Base-by-base conservation (phyloP, 2,888 invertebrate genomes). In the Drosophila neoperkinsi region DNA sequence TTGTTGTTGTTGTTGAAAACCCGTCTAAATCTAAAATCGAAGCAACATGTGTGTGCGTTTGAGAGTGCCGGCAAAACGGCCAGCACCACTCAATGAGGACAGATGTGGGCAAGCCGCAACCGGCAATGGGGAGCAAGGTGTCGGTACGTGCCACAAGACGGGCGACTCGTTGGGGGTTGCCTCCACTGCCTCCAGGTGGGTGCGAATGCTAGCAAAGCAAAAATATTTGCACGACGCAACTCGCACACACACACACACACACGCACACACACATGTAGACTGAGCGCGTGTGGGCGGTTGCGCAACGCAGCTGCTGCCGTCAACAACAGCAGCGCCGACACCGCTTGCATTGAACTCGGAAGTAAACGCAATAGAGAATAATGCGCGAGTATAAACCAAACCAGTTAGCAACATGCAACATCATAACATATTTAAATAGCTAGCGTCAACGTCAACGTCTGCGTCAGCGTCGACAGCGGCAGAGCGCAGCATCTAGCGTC, bases 381-480 rank as follows among this genome's bases (percentile, higher is more conserved):
- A 69, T 80, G 84, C 59, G 84, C 76, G 79, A 79, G 76, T 62
- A 56, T 72, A 77, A 69, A 65, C 50, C 71, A 88, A 90, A 88
- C 87, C 88, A 87, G 89, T 90, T 83, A 74, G 64, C 72, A 77
- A 71, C 88, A 82, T 79, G 77, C 74, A 84, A 82, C 86, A 86
- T 90, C 86, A 90, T 87, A 87, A 87, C 90, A 87, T 86, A 87
- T 87, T 87, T 76, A 90, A 87, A 87, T 83, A 76, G 89, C 67
- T 71, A 64, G 38, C 71, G 57, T 25, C 66, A 60, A 46, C 61
- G 63, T 53, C 61, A 33, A 10, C 34, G 13, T 4, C 33, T 7
- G 38, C 70, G 59, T 31, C 62, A 60, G 60, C 82, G 52, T 60
- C 68, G 46, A 13, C 77, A 59, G 59, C 66, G 36, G n/a, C 71